phyloP scores from a whole-genome alignment of 2,888 invertebrate genomes.

The Drosophila nr. perissopoda region DNA sequence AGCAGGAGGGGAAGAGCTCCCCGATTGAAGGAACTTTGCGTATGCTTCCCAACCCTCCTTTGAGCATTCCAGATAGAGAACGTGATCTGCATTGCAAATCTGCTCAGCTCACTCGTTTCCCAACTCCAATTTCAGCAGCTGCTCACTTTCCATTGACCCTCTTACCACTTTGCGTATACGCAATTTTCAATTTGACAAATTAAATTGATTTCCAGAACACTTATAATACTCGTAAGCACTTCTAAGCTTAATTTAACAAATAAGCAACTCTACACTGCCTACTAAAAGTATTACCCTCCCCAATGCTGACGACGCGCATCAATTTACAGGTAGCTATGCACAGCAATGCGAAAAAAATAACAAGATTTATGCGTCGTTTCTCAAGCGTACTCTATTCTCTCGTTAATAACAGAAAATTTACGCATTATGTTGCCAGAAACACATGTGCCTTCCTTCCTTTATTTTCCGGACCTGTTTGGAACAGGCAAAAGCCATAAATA shows the following conservation, averaged over 20 bases:
- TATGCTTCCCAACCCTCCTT: slow-evolving; percentile 2
- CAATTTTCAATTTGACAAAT: slow-evolving; percentile 39
- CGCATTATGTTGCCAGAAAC: slow-evolving; percentile 41
- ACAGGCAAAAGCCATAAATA: slow-evolving; percentile 64
- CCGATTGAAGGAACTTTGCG: slow-evolving; percentile 20
- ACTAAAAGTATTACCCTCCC: slow-evolving; percentile 1
- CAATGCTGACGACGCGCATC: background rate
- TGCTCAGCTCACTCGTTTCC: background rate
- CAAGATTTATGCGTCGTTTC: slow-evolving; percentile 43
- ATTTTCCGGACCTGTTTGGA: slow-evolving; percentile 21
- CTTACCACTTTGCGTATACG: slow-evolving; percentile 30
- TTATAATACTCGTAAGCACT: slow-evolving; percentile 2
- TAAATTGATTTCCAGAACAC: slow-evolving; percentile 29
- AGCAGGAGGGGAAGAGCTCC: background rate
- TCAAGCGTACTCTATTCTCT: slow-evolving; percentile 39
- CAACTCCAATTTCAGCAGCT: background rate
- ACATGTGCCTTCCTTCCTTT: slow-evolving; percentile 4
- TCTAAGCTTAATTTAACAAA: slow-evolving; percentile 39
- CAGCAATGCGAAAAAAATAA: slow-evolving; percentile 5
- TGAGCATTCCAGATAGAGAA: slow-evolving; percentile 28
- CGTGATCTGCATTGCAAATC: slow-evolving; percentile 59
- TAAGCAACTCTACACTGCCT: slow-evolving; percentile 27
- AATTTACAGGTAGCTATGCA: slow-evolving; percentile 25
- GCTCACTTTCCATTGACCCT: slow-evolving; percentile 1
- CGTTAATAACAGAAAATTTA: slow-evolving; percentile 50